Conservation (phyloP, 2,888 invertebrate genomes). For the Dromius quadrimaculatus region DNA sequence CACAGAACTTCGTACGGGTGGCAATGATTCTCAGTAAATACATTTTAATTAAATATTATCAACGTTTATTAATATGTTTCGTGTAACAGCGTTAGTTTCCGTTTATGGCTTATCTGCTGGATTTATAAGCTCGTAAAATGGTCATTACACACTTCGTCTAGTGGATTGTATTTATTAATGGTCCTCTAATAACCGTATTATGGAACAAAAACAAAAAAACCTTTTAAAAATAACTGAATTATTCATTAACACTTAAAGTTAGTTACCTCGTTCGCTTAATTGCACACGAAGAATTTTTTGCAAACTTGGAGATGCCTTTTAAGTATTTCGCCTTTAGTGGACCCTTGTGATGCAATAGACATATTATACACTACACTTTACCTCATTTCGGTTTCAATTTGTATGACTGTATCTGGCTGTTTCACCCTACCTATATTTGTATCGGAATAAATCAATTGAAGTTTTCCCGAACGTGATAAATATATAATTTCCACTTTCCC, state of each 20-base stretch:
- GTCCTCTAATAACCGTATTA: slow-evolving; percentile 47
- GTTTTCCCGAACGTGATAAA: slow-evolving; percentile 14
- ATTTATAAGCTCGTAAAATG: slow-evolving; percentile 47
- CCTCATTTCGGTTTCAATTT: too few relatives aligned
- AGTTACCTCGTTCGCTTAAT: slow-evolving; percentile 4
- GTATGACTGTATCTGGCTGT: too few relatives aligned
- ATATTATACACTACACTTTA: too few relatives aligned
- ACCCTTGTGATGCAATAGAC: too few relatives aligned
- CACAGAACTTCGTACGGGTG: slow-evolving; percentile 30
- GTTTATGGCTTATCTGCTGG: slow-evolving; percentile 41
- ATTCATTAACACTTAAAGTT: slow-evolving; percentile 17
- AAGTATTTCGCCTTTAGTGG: too few relatives aligned
- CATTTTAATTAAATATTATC: slow-evolving; percentile 46
- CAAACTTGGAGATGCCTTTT: too few relatives aligned
- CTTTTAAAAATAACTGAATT: slow-evolving; percentile 23
- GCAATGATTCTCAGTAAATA: slow-evolving; percentile 35
- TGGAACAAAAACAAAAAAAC: slow-evolving; percentile 31
- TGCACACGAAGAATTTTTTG: neutral
- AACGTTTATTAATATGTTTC: slow-evolving; percentile 44
- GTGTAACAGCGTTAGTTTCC: slow-evolving; percentile 41
- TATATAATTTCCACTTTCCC: slow-evolving; percentile 20
- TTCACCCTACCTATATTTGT: slow-evolving; percentile 13
- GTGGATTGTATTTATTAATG: slow-evolving; percentile 46
- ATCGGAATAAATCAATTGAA: slow-evolving; percentile 23
- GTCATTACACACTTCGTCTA: slow-evolving; percentile 44